These are phyloP conservation scores for Nematostella vectensis DNA, from an alignment of 92 coral and sea anemone species.

Conservation along the genomic window DNA sequence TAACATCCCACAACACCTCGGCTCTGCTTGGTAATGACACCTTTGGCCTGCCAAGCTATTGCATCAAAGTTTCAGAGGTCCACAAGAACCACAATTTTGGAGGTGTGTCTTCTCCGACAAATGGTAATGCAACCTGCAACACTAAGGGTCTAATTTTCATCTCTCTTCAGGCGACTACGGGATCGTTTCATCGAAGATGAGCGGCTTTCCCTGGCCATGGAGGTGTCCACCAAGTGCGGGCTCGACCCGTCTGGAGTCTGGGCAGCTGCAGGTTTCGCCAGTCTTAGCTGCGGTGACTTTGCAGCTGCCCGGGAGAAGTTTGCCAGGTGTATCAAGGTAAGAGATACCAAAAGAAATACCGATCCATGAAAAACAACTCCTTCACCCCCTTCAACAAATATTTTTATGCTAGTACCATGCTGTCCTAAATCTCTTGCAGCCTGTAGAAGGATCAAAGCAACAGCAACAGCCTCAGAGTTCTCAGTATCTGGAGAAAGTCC, in stretches of 20 bases:
- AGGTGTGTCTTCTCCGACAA: too few relatives aligned
- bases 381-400: too few relatives aligned
- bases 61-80: too few relatives aligned
- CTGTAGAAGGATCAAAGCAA: constrained; percentile 57
- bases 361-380: neutral
- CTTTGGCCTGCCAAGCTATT: too few relatives aligned
- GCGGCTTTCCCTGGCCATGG: constrained; percentile 89
- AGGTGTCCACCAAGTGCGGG: constrained; percentile 97
- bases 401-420: neutral
- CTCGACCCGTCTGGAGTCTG: constrained; percentile 92
- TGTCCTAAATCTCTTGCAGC: constrained; percentile 23
- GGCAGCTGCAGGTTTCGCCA: constrained; percentile 96
- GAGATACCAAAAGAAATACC: neutral
- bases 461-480: constrained; percentile 64
- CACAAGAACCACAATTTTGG: too few relatives aligned
- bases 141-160: too few relatives aligned
- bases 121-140: too few relatives aligned
- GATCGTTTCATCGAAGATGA: constrained; percentile 92
- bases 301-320: constrained; percentile 90
- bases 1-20: too few relatives aligned
- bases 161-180: constrained; percentile 76
- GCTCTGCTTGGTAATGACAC: too few relatives aligned
- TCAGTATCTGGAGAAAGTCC: constrained; percentile 68
- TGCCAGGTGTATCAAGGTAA: constrained; percentile 83
- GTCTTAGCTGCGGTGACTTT: constrained; percentile 87